Conservation (phyloP, 2,888 invertebrate genomes). For the Panopea generosa region DNA sequence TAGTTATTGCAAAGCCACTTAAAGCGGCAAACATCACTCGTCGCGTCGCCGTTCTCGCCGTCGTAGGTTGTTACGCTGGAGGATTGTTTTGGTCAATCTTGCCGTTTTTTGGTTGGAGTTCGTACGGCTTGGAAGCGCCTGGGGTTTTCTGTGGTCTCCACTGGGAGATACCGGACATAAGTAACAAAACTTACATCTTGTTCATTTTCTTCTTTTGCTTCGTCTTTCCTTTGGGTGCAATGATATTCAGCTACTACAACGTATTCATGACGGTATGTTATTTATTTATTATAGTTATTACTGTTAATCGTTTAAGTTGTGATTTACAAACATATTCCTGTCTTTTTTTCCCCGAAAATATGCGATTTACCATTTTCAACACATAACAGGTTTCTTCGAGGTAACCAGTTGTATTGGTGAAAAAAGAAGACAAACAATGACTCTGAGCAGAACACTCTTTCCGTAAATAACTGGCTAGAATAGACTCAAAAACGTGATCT, state of each 20-base stretch:
- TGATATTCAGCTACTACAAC: slow-evolving; percentile 71
- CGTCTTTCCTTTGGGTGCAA: slow-evolving; percentile 69
- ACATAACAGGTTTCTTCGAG: too few species aligned
- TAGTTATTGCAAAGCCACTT: slow-evolving; percentile 77
- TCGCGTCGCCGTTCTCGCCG: slow-evolving; percentile 57
- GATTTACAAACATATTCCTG: too few species aligned
- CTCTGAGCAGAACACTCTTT: too few species aligned
- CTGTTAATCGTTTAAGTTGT: neutral
- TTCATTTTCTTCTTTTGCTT: slow-evolving; percentile 74
- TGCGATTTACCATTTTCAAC: too few species aligned
- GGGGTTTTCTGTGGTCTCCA: slow-evolving; percentile 71
- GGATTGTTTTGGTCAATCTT: slow-evolving; percentile 74
- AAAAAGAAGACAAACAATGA: too few species aligned
- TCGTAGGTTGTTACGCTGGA: slow-evolving; percentile 59
- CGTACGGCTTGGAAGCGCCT: slow-evolving; percentile 73
- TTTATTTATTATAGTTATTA: neutral
- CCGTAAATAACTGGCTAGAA: too few species aligned
- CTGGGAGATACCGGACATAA: slow-evolving; percentile 62
- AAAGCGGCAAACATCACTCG: slow-evolving; percentile 67
- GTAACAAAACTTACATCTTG: slow-evolving; percentile 70
- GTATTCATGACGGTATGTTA: slow-evolving; percentile 75
- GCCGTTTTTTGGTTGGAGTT: slow-evolving; percentile 79
- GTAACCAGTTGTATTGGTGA: too few species aligned
- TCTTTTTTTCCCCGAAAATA: too few species aligned
- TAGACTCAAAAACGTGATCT: too few species aligned